phyloP scores from a whole-genome alignment of 2,113 vertebrate species.

The Nycticorax nycticorax region DNA sequence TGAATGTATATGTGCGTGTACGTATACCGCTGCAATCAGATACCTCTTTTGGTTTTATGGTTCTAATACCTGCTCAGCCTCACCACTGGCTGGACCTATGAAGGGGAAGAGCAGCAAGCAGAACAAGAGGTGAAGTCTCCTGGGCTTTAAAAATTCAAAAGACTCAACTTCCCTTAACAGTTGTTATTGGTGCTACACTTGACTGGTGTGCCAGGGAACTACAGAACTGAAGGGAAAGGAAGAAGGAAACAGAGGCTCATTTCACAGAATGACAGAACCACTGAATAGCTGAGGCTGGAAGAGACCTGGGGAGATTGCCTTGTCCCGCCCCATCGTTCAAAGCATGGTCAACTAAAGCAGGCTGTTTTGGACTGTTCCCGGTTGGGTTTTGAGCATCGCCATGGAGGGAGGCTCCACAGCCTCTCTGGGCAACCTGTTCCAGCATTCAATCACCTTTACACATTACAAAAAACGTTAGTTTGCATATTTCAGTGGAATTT shows the following conservation, averaged over 20 bases:
- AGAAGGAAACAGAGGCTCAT: neutral
- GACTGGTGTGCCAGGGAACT: neutral
- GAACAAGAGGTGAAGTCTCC: neutral
- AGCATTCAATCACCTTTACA: neutral
- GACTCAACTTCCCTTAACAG: neutral
- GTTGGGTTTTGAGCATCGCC: neutral
- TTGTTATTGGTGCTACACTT: neutral
- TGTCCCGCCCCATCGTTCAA: neutral
- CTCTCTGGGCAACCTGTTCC: neutral
- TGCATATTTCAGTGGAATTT: neutral
- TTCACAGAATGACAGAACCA: neutral
- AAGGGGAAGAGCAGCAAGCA: neutral
- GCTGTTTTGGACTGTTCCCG: neutral
- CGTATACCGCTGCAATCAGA: too few species aligned
- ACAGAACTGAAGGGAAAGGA: neutral
- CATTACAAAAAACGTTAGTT: neutral
- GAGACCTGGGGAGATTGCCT: neutral
- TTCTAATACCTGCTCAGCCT: neutral
- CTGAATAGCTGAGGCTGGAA: neutral
- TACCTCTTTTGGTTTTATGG: too few species aligned
- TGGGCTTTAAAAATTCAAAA: neutral
- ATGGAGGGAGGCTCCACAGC: neutral
- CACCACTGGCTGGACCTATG: neutral
- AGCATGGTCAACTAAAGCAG: neutral
- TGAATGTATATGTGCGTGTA: rapidly evolving